Base-by-base conservation (phyloP, 53 echinoderm and acorn worm species). In the Crossaster papposus region DNA sequence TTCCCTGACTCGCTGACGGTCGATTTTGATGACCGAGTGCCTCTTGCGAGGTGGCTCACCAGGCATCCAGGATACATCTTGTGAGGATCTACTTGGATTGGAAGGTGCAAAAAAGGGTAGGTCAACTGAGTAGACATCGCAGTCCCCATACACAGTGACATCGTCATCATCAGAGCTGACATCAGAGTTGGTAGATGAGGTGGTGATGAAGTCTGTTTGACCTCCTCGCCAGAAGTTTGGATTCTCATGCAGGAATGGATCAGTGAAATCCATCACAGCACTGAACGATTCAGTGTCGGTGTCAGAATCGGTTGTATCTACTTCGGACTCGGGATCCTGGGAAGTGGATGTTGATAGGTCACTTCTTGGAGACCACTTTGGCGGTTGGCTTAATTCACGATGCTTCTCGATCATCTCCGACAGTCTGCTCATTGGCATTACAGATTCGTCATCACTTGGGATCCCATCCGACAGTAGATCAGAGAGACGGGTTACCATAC, bases 401-500 rank as follows among this genome's bases (percentile, higher is more conserved):
- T 87, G 87, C 55, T 77, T 87, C 77, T 87, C 76, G 28, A 87
- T 87, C 75, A 87, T 32, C 75, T 87, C 87, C 15, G 87, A 58
- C 77, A 87, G 58, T 51, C 87, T 75, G 54, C 65, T 51, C 34
- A 77, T 30, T 5, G 91, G 85, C 33, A 84, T 22, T 11, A 64
- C 51, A 32, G 91, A 91, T 2, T 83, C 79, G 24, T 90, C 83
- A 68, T 92, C 90, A 88, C 87, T 81, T 30, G 90, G 87, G 23
- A 89, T 72, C 24, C 86, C 92, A n/a, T 92, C 91, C 23, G 72
- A 90, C 2, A 92, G 76, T 15, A 94, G 88, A 50, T 94, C 94
- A 28, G 92, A 92, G n/a, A 94, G 88, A 82, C 94, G 94, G 17
- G 94, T 94, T 1, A 94, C 88, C 94, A 94, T 94, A 30, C 91